Evolutionary conservation across 1,140 invertebrate species (phyloP), one percentile per base, ranked within the genome.

Genomic region (Euura lappo): DNA sequence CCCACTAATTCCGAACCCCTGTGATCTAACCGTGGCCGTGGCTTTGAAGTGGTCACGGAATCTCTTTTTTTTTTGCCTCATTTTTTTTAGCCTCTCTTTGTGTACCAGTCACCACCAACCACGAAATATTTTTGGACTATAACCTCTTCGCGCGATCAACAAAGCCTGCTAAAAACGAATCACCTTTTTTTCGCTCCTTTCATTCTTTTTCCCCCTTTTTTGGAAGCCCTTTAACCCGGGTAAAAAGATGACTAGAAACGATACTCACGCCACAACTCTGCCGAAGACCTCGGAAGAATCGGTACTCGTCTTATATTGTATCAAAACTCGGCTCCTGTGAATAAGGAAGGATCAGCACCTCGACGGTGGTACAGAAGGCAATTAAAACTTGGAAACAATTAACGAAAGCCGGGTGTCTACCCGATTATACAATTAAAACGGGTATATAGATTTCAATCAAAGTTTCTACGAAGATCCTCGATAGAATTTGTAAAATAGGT

Each of bases 151-250:
- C 51, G 13, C 51, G 51, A 60, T 6, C 51, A 2, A 60, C 51
- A 60, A 60, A 60, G 51, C 51, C 51, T n/a, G 6, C 51, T n/a
- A n/a, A 60, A 60, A 60, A 60, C 13, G 51, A 60, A 60, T 60
- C 5, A 1, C 47, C 11, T 60, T 60, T 60, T 60, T 60, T 60
- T 60, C 7, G 8, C 13, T 60, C 13, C 6, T 60, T 60, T 6
- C 6, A 11, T 60, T 60, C 51, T 60, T 60, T n/a, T 60, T 60
- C 51, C 51, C 8, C 51, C 51, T 60, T n/a, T 60, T n/a, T 60
- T 60, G 51, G 51, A 8, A 60, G 51, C 51, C 6, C 5, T 60
- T 3, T 28, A 8, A n/a, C 51, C 51, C 2, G 51, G 8, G n/a
- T 10, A 8, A n/a, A 60, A 60, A n/a, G 51, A n/a, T 60, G 51